Conservation (phyloP, 2,888 invertebrate genomes). For the Thecocarcelia acutangulata region DNA sequence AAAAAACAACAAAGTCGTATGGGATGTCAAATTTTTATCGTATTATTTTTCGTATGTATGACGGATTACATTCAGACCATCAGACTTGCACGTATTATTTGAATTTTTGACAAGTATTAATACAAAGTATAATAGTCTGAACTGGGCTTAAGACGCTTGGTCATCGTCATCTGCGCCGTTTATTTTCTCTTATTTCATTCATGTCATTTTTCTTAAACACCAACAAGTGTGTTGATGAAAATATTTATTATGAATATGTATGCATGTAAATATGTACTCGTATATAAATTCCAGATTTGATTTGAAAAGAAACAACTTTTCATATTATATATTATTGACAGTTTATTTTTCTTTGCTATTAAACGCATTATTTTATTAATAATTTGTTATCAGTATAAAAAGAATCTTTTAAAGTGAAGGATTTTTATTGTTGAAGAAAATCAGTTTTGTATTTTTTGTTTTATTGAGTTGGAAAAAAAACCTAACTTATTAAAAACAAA, state of each 20-base stretch:
- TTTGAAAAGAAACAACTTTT: slow-evolving; percentile 1
- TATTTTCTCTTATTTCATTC: background rate
- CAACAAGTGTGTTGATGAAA: slow-evolving; percentile 35
- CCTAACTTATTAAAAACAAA: background rate
- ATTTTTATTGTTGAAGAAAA: slow-evolving; percentile 2
- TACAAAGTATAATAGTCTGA: too few relatives aligned
- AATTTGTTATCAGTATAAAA: slow-evolving; percentile 3
- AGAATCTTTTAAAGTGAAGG: slow-evolving; percentile 4
- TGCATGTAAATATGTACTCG: background rate
- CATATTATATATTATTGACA: slow-evolving; percentile 37
- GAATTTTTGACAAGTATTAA: too few relatives aligned
- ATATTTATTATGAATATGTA: slow-evolving; percentile 1
- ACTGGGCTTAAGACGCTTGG: slow-evolving; percentile 51
- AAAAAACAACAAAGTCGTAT: too few relatives aligned
- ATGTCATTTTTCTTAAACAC: slow-evolving; percentile 6
- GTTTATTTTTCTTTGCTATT: slow-evolving; percentile 16
- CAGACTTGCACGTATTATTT: too few relatives aligned
- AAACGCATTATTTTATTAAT: slow-evolving; percentile 5
- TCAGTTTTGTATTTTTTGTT: background rate
- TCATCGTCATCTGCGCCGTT: slow-evolving; percentile 15
- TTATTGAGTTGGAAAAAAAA: background rate
- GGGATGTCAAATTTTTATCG: too few relatives aligned
- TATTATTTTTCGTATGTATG: too few relatives aligned
- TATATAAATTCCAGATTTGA: slow-evolving; percentile 17
- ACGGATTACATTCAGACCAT: too few relatives aligned